Conservation (phyloP, 2,113 vertebrate genomes). For the Mobula hypostoma region DNA sequence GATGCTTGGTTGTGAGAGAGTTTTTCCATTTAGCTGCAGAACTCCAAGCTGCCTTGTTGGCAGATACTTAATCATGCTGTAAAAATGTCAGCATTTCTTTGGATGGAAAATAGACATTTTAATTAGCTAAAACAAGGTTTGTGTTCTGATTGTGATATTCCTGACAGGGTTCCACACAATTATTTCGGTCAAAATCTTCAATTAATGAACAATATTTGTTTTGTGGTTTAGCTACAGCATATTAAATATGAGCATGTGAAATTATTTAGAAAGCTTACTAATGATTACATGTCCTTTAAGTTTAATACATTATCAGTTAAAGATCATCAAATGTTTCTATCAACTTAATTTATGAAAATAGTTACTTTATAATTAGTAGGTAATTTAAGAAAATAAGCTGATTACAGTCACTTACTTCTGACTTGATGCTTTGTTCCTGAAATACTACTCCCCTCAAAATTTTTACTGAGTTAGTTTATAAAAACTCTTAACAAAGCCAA, state of each 20-base stretch:
- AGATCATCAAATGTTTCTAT: neutral
- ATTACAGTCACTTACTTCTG: neutral
- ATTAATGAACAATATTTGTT: neutral
- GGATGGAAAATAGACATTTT: neutral
- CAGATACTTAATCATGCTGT: neutral
- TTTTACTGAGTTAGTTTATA: neutral
- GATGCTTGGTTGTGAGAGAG: neutral
- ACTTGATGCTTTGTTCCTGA: neutral
- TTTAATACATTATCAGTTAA: neutral
- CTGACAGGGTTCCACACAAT: no score
- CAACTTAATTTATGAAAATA: neutral
- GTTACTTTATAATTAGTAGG: no score
- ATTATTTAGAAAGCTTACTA: neutral
- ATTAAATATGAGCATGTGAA: conserved; percentile 2
- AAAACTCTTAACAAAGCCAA: neutral
- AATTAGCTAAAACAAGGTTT: conserved; percentile 2
- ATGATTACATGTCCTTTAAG: neutral
- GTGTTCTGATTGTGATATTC: neutral
- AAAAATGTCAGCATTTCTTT: conserved; percentile 29
- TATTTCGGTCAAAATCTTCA: neutral
- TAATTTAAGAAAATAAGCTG: neutral
- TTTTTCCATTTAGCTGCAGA: conserved; percentile 18
- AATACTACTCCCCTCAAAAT: neutral
- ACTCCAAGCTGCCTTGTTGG: conserved; percentile 2
- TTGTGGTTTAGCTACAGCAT: neutral